Evolutionary conservation across 1,140 invertebrate genomes (phyloP).

Genomic region (Ostrea edulis): DNA sequence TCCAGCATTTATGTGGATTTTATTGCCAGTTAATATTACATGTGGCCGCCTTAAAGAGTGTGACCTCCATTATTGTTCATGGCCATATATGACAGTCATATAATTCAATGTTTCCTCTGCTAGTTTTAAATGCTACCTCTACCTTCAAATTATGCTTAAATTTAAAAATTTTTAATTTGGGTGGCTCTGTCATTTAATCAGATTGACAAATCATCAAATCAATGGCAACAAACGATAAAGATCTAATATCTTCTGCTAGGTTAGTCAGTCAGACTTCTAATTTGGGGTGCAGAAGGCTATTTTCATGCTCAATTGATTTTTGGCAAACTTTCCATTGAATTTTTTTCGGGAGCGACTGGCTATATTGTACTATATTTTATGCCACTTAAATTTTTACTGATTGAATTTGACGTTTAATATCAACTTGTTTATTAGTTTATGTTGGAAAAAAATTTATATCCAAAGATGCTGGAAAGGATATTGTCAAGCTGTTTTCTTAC

Average conservation of each 20-base stretch:
- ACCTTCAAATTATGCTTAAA: conserved; percentile 22
- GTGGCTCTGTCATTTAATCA: conserved; percentile 30
- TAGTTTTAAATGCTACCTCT: not conserved
- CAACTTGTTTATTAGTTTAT: not conserved
- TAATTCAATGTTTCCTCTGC: not conserved
- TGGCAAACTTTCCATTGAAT: conserved; percentile 11
- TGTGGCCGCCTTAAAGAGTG: not conserved
- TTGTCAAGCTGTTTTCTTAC: not conserved
- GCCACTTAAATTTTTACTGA: not conserved
- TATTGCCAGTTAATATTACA: conserved; percentile 29
- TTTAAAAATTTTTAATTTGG: conserved; percentile 35
- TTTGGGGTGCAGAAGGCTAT: conserved; percentile 30
- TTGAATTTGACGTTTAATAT: conserved; percentile 20
- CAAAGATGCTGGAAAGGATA: not conserved
- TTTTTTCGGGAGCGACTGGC: not conserved
- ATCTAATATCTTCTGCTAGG: conserved; percentile 37
- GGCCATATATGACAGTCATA: conserved; percentile 30
- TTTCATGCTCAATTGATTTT: conserved; percentile 25
- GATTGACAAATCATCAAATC: conserved; percentile 4
- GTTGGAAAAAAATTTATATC: not conserved
- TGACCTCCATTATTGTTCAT: conserved; percentile 36
- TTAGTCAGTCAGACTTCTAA: conserved; percentile 13
- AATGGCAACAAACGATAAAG: conserved; percentile 19
- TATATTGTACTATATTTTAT: not conserved
- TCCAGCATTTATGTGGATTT: conserved; percentile 2